A percentile compares a stretch with the other conserved stretches of the same genome.
phyloP scores from a whole-genome alignment of 2,888 invertebrate species.

The Scaeva pyrastri region DNA sequence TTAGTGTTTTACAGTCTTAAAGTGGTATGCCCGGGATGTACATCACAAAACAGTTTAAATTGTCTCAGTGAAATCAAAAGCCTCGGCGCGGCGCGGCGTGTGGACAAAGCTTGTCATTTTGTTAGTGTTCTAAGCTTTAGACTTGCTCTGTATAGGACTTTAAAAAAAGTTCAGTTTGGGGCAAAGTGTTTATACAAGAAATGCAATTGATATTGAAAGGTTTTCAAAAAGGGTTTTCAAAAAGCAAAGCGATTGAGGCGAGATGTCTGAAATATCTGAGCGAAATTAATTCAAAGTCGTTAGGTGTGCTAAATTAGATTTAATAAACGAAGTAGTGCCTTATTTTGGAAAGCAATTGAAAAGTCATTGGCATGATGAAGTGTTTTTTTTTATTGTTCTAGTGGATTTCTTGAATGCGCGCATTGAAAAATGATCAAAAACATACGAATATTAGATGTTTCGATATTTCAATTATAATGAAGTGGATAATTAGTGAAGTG shows the following conservation, averaged over 20 bases:
- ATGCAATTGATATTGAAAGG: conserved; percentile 57
- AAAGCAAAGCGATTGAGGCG: no score
- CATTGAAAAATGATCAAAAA: neutral
- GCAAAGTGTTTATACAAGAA: conserved; percentile 47
- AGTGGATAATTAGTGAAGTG: no score
- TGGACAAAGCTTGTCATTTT: conserved; percentile 41
- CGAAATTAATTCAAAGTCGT: conserved; percentile 60
- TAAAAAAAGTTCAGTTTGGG: neutral
- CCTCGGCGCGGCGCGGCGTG: conserved; percentile 1
- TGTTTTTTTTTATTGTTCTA: neutral
- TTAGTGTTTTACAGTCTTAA: conserved; percentile 46
- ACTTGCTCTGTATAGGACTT: conserved; percentile 9
- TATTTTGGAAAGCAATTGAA: conserved; percentile 22
- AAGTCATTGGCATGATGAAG: neutral
- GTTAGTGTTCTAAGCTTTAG: conserved; percentile 54
- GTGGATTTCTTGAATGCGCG: neutral
- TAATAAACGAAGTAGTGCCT: conserved; percentile 49
- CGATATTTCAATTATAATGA: neutral
- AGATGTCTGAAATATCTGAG: neutral
- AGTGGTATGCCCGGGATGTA: conserved; percentile 34
- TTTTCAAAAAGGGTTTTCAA: conserved; percentile 18
- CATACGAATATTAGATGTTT: neutral
- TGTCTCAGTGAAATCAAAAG: conserved; percentile 37
- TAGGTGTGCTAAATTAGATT: conserved; percentile 57
- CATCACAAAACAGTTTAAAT: conserved; percentile 42